Base-by-base conservation (phyloP, 1,140 invertebrate genomes). In the Aradophagus sp. region DNA sequence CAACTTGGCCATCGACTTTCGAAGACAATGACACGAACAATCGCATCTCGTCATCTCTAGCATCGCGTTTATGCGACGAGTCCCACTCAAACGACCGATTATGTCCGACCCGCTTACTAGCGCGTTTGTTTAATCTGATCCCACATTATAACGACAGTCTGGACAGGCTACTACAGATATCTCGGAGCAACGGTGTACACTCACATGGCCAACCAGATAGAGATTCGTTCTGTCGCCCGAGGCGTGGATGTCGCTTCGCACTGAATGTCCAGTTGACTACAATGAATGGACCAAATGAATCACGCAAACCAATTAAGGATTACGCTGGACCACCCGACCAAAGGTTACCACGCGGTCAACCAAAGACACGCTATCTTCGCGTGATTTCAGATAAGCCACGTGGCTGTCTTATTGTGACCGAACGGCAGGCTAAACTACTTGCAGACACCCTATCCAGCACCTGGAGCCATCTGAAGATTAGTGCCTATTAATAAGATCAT, bases 281-380 rank as follows among this genome's bases (percentile, higher is more conserved):
- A 76, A 81, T 81, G 78, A 82, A 82, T 81, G 78, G 75, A 79
- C 71, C 79, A 74, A 80, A 82, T 81, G 81, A 83, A 83, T 82
- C 81, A 81, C 79, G 75, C 80, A 66, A 82, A 81, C 80, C 80
- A 83, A 83, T 82, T 83, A 83, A 82, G 80, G 80, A 83, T 83
- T 80, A 80, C 76, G 56, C 34, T 52, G 66, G 67, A 62, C 73
- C 73, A 68, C 66, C 62, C 59, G 41, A 39, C 45, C 55, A 59
- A 59, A 56, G 31, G 58, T 65, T 16, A 42, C 4, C 39, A 47
- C 47, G 45, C 45, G 41, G 34, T 59, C 35, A 39, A 14, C 8
- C 27, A 15, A 73, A 69, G 71, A 56, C 55, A 53, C 31, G 36
- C 39, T 38, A 38, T 45, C 31, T 63, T 56, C 53, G 50, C 53